These are phyloP conservation scores for Balanococcus diminutus DNA, from an alignment of 2,888 invertebrate species.

Conservation along the genomic window DNA sequence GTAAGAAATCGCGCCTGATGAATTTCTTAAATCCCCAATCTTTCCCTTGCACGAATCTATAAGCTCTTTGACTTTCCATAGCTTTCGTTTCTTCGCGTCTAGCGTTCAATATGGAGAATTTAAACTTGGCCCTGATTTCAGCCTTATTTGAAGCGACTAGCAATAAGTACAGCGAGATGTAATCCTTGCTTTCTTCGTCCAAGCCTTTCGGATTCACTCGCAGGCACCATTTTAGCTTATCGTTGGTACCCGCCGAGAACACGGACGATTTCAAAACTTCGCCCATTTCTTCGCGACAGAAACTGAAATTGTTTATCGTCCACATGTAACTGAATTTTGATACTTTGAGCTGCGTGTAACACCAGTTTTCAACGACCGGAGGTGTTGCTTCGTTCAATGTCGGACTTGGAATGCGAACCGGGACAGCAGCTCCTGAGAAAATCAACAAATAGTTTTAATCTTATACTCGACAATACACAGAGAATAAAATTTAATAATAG, in stretches of 20 bases:
- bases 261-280: conserved; percentile 99
- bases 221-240: conserved; percentile 99
- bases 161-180: conserved; percentile 96
- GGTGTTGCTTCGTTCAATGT: conserved; percentile 87
- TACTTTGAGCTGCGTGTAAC: conserved; percentile 99
- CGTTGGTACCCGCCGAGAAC: conserved; percentile 98
- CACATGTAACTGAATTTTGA: conserved; percentile 99
- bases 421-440: conserved; percentile 36
- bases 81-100: conserved; percentile 99
- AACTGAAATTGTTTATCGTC: conserved; percentile 99
- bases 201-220: conserved; percentile 99
- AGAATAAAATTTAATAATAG: no score
- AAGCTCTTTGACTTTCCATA: conserved; percentile 94
- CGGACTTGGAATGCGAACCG: conserved; percentile 90
- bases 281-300: conserved; percentile 99
- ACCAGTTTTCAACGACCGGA: conserved; percentile 99
- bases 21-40: conserved; percentile 99
- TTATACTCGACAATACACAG: no score
- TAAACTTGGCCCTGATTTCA: conserved; percentile 99
- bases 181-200: conserved; percentile 99
- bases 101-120: conserved; percentile 99
- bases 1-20: conserved; percentile 95
- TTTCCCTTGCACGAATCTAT: conserved; percentile 99
- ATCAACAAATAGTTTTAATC: neutral
- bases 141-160: conserved; percentile 99